These are phyloP conservation scores for Meta bourneti DNA, from an alignment of 2,888 invertebrate genomes.

Conservation along the genomic window DNA sequence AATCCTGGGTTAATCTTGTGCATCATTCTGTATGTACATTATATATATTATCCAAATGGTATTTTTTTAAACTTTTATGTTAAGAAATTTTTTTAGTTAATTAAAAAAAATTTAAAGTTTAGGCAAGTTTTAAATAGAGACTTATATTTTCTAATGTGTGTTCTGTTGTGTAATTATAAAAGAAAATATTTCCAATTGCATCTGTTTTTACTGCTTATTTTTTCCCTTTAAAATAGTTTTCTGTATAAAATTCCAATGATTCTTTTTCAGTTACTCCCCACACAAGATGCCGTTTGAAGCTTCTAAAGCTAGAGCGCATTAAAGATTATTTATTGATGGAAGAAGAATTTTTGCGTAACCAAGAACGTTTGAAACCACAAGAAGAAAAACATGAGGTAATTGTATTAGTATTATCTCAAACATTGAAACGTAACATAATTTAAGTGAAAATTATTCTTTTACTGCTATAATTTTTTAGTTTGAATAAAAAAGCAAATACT, in stretches of 20 bases:
- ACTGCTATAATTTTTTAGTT: too few species aligned
- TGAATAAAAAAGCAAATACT: too few species aligned
- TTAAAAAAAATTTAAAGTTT: neutral
- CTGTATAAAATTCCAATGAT: neutral
- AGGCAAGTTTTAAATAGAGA: neutral
- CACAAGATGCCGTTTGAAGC: slow-evolving; percentile 95
- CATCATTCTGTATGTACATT: too few species aligned
- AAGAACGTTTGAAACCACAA: slow-evolving; percentile 98
- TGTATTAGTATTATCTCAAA: neutral
- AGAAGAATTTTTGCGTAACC: slow-evolving; percentile 99
- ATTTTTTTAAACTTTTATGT: neutral
- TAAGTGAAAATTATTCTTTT: too few species aligned
- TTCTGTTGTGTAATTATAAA: neutral
- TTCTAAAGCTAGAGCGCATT: slow-evolving; percentile 96
- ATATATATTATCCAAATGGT: too few species aligned
- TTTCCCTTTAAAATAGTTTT: neutral
- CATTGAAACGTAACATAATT: neutral
- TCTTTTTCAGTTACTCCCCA: slow-evolving; percentile 91
- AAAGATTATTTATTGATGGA: slow-evolving; percentile 99
- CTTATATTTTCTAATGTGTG: neutral
- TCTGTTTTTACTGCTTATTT: neutral
- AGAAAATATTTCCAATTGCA: too few species aligned
- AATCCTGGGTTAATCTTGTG: too few species aligned
- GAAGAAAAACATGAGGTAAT: slow-evolving; percentile 96
- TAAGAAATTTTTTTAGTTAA: neutral